Base-by-base conservation (phyloP, 2,888 invertebrate species). In the Caenorhabditis macrosperma region DNA sequence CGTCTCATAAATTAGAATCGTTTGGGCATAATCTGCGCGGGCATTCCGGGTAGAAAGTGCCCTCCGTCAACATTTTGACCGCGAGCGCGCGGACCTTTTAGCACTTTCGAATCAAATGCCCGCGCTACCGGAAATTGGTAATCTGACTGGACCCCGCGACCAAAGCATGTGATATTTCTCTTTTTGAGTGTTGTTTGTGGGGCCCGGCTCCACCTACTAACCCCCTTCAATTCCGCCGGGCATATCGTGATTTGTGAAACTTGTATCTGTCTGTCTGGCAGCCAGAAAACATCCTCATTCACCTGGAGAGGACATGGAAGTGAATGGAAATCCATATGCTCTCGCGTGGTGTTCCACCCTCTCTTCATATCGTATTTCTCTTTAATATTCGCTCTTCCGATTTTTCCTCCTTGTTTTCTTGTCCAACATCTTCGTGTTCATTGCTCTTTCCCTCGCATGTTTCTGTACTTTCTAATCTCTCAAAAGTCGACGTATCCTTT, bases 401-500 rank as follows among this genome's bases (percentile, higher is more conserved):
- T 24, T 9, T 26, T 54, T 33, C 44, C 68, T 59, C 38, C 59
- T 50, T 67, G 55, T 57, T 30, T 33, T 48, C 41, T 46, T 6
- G 24, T 26, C 15, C 52, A n/a, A 1, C 15, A 5, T 15, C 52
- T 52, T 12, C 52, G 15, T 3, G n/a, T 20, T 46, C 20, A 20
- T 22, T 22, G 17, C 46, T 46, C 46, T 41, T 68, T 68, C 48
- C 41, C 1, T 24, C 46, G 26, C 50, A 69, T 69, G 50, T 69
- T 60, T 69, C 60, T 30, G 52, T 60, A 69, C 44, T 69, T 69
- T 67, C 67, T 67, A 55, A 67, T 57, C 44, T 67, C 60, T 69
- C 44, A 61, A 69, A 69, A 69, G 69, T 69, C 69, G 52, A 60
- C 69, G 69, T 69, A 69, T 69, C 60, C 69, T 38, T 69, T 69